phyloP scores from a whole-genome alignment of 1,140 invertebrate genomes.

The Thereuonema tuberculata region DNA sequence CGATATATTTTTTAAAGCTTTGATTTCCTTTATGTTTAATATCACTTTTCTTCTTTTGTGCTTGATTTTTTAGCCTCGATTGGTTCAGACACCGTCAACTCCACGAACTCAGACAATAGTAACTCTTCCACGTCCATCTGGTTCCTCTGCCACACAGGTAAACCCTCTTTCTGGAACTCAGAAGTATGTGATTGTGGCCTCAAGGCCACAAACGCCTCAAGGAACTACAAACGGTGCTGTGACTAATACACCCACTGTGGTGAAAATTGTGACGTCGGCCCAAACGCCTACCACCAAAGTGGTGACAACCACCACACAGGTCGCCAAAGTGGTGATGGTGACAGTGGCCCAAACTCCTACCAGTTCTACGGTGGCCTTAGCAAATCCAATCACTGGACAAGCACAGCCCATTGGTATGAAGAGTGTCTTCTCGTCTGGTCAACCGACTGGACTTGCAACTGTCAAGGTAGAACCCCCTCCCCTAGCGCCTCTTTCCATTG shows the following conservation, averaged over 20 bases:
- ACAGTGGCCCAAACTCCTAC: neutral
- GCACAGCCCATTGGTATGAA: neutral
- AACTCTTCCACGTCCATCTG: conserved; percentile 20
- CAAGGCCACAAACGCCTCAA: conserved; percentile 22
- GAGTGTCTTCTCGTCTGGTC: conserved; percentile 4
- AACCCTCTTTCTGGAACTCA: conserved; percentile 17
- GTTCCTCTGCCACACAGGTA: conserved; percentile 18
- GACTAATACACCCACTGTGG: conserved; percentile 12
- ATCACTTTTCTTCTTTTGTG: too few species aligned
- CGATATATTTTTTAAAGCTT: too few species aligned
- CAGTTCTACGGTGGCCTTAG: neutral
- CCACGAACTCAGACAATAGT: conserved; percentile 17
- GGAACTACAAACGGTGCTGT: conserved; percentile 17
- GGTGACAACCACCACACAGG: conserved; percentile 4
- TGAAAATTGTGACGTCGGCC: conserved; percentile 14
- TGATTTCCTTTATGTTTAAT: too few species aligned
- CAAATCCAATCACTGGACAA: neutral
- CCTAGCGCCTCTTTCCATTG: neutral
- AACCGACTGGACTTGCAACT: neutral
- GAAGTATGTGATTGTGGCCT: conserved; percentile 31
- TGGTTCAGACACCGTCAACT: conserved; percentile 12
- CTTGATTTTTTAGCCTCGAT: conserved; percentile 15
- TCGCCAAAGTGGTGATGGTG: conserved; percentile 16
- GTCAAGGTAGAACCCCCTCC: neutral
- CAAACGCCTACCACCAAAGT: conserved; percentile 1